Conservation (phyloP, 2,888 invertebrate species). For the Cheilosia impressa region DNA sequence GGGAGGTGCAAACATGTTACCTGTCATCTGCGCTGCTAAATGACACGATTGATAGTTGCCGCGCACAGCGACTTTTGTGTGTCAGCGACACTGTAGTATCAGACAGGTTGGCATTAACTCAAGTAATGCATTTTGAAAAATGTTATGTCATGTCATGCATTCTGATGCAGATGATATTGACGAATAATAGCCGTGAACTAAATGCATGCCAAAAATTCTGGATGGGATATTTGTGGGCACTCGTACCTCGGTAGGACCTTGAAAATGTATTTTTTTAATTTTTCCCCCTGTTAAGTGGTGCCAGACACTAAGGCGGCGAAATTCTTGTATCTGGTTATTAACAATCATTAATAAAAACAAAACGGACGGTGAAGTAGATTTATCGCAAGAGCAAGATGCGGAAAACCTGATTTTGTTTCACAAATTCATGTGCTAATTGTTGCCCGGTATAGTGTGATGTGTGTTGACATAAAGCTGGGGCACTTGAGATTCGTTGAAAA, state of each 20-base stretch:
- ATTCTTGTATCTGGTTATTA: slow-evolving; percentile 39
- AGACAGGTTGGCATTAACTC: slow-evolving; percentile 1
- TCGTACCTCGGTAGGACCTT: slow-evolving; percentile 30
- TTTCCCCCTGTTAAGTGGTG: slow-evolving; percentile 29
- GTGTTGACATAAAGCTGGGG: slow-evolving; percentile 41
- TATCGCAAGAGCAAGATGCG: slow-evolving; percentile 25
- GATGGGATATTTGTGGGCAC: slow-evolving; percentile 8
- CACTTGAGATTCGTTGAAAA: slow-evolving; percentile 6
- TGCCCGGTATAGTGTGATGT: slow-evolving; percentile 39
- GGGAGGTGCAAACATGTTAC: neutral
- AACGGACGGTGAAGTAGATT: slow-evolving; percentile 7
- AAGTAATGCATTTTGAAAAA: neutral
- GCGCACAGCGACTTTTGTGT: neutral
- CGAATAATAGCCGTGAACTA: slow-evolving; percentile 48
- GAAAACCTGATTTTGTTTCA: slow-evolving; percentile 28
- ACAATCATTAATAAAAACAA: slow-evolving; percentile 57
- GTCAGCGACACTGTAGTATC: neutral
- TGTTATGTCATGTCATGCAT: slow-evolving; percentile 20
- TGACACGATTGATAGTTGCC: slow-evolving; percentile 13
- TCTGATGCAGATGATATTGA: slow-evolving; percentile 17
- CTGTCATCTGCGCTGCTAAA: neutral
- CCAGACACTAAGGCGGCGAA: slow-evolving; percentile 60
- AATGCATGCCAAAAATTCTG: slow-evolving; percentile 23
- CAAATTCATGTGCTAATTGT: slow-evolving; percentile 50
- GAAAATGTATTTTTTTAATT: slow-evolving; percentile 11